Percentiles rank a stretch among this genome's conserved stretches.
These are phyloP conservation scores for Channallabes apus DNA, from an alignment of 2,797 vertebrate species.

Conservation along the genomic window DNA sequence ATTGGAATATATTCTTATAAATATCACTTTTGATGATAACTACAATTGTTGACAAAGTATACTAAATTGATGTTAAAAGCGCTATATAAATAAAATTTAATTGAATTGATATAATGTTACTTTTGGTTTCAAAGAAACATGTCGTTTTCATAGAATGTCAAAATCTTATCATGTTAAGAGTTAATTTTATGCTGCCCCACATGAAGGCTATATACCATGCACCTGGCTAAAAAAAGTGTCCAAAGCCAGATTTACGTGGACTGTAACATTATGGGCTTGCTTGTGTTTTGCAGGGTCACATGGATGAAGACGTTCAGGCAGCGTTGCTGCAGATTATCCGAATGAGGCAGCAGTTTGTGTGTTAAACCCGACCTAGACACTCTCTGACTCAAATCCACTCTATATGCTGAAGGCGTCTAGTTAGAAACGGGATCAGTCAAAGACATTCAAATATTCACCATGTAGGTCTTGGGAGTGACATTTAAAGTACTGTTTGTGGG, in stretches of 20 bases:
- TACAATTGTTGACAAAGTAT: background rate
- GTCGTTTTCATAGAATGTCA: background rate
- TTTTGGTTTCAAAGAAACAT: background rate
- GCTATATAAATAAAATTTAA: too few relatives aligned
- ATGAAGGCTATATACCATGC: background rate
- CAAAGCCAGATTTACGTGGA: background rate
- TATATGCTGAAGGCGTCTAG: slow-evolving; percentile 39
- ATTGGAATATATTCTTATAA: background rate
- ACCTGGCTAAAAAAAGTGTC: too few relatives aligned
- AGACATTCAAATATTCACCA: background rate
- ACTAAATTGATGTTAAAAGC: background rate
- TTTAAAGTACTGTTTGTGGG: background rate
- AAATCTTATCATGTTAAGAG: background rate
- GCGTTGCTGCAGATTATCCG: slow-evolving; percentile 95
- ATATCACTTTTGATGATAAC: background rate
- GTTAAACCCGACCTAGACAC: slow-evolving; percentile 69
- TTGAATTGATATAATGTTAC: background rate
- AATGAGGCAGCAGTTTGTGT: slow-evolving; percentile 96
- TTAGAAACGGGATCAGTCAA: slow-evolving; percentile 23
- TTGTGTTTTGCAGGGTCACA: slow-evolving; percentile 84
- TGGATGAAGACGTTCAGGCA: slow-evolving; percentile 98
- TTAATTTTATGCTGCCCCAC: background rate
- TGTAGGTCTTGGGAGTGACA: too few relatives aligned
- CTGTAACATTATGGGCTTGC: background rate
- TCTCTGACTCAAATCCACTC: slow-evolving; percentile 63